Evolutionary conservation across 2,797 vertebrate genomes (phyloP).

Genomic region (Pipistrellus pygmaeus): DNA sequence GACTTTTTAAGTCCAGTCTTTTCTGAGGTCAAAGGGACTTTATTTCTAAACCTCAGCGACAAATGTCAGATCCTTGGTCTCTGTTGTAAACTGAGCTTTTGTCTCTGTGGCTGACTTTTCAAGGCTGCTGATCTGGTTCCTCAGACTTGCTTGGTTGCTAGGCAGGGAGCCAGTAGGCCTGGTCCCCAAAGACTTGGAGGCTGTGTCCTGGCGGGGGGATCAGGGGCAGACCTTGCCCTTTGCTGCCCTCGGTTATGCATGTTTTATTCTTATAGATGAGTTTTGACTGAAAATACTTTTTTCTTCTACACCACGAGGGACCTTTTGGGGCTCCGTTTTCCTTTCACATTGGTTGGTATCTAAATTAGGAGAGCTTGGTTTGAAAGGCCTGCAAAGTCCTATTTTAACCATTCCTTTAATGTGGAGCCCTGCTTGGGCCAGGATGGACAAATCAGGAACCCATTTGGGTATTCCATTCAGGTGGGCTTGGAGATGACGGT

Average conservation of each 20-base stretch:
- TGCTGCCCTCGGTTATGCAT: not conserved
- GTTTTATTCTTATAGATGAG: not conserved
- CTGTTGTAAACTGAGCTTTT: slow-evolving; percentile 26
- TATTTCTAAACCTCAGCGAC: slow-evolving; percentile 42
- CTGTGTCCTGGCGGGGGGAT: not conserved
- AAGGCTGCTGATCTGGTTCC: not conserved
- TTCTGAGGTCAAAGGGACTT: not conserved
- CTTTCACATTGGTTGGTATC: not conserved
- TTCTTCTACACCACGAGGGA: not conserved
- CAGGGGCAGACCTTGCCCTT: not conserved
- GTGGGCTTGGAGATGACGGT: not conserved
- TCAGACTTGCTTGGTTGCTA: not conserved
- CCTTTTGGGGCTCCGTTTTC: not conserved
- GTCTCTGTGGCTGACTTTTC: not conserved
- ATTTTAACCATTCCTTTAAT: not conserved
- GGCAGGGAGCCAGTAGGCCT: not conserved
- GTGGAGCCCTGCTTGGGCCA: not conserved
- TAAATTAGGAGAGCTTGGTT: not conserved
- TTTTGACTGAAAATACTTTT: not conserved
- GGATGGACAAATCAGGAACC: not conserved
- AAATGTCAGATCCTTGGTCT: not conserved
- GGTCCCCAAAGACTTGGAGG: not conserved
- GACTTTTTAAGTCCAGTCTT: not conserved
- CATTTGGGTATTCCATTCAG: not conserved
- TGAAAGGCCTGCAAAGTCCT: not conserved